Evolutionary conservation across 2,888 invertebrate genomes (phyloP).

Genomic region (Netelia fuscicornis): DNA sequence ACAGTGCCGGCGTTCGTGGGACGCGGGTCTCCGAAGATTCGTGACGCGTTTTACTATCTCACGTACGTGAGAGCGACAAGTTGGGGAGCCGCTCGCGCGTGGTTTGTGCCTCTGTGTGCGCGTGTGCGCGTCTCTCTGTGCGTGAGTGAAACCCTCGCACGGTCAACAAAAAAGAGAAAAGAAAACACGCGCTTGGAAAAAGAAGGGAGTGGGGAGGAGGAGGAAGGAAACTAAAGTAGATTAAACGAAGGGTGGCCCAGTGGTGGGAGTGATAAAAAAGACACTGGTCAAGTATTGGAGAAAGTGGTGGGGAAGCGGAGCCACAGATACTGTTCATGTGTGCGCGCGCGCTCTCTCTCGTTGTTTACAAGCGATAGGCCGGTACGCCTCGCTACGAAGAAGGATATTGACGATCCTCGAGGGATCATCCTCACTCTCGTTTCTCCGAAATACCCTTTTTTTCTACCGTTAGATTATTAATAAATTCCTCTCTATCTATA

Average conservation of each 20-base stretch:
- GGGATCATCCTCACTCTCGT: constrained; percentile 12
- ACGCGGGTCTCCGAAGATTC: constrained; percentile 75
- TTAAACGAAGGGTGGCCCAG: constrained; percentile 23
- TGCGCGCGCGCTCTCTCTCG: constrained; percentile 44
- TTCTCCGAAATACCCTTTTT: not conserved
- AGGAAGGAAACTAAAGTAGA: constrained; percentile 38
- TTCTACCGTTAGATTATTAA: not conserved
- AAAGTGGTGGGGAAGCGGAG: constrained; percentile 11
- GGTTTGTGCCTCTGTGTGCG: constrained; percentile 4
- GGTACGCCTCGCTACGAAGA: constrained; percentile 42
- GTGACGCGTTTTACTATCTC: constrained; percentile 40
- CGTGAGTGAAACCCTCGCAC: constrained; percentile 1
- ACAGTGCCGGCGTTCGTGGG: constrained; percentile 79
- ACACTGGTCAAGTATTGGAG: constrained; percentile 34
- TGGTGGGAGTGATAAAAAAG: constrained; percentile 49
- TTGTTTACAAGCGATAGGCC: constrained; percentile 64
- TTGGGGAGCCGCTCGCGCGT: constrained; percentile 19
- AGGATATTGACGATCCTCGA: constrained; percentile 44
- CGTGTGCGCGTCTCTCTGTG: constrained; percentile 17
- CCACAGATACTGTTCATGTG: constrained; percentile 12
- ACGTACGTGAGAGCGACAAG: constrained; percentile 33
- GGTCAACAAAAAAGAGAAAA: constrained; percentile 9
- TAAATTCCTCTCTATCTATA: too few relatives aligned
- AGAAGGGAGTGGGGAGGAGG: constrained; percentile 39
- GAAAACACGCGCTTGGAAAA: constrained; percentile 46